Evolutionary conservation across 1,140 invertebrate species (phyloP).

Genomic region (Eupristina koningsbergeri): DNA sequence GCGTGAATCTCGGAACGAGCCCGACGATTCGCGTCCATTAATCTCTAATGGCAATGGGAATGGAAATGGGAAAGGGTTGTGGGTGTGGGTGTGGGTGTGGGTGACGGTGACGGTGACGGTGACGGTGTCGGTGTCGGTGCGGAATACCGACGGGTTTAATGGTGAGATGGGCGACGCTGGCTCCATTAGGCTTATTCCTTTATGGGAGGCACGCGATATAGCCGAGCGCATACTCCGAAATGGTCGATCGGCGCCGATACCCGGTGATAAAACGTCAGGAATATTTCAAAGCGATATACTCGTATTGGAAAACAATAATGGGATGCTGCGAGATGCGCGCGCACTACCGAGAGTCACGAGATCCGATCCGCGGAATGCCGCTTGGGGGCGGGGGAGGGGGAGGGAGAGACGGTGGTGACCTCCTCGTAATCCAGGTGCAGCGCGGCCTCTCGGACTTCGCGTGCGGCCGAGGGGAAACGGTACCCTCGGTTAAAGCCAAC

Average conservation of each 20-base stretch:
- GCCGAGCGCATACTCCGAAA: too few species aligned
- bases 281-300: too few species aligned
- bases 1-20: neutral
- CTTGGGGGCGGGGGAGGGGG: neutral
- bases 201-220: too few species aligned
- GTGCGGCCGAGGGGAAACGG: neutral
- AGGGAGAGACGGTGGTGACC: constrained; percentile 1
- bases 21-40: neutral
- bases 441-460: neutral
- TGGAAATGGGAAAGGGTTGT: too few species aligned
- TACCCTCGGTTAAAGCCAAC: neutral
- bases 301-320: neutral
- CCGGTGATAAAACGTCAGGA: neutral
- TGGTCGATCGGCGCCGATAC: too few species aligned
- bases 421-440: constrained; percentile 44
- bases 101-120: too few species aligned
- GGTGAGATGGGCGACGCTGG: too few species aligned
- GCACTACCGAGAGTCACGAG: constrained; percentile 35
- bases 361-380: constrained; percentile 16
- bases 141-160: too few species aligned
- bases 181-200: too few species aligned
- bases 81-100: too few species aligned
- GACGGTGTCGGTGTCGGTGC: too few species aligned
- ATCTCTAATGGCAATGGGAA: neutral
- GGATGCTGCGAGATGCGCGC: neutral